phyloP scores from a whole-genome alignment of 2,113 vertebrate genomes.

The Scytalopus superciliaris region DNA sequence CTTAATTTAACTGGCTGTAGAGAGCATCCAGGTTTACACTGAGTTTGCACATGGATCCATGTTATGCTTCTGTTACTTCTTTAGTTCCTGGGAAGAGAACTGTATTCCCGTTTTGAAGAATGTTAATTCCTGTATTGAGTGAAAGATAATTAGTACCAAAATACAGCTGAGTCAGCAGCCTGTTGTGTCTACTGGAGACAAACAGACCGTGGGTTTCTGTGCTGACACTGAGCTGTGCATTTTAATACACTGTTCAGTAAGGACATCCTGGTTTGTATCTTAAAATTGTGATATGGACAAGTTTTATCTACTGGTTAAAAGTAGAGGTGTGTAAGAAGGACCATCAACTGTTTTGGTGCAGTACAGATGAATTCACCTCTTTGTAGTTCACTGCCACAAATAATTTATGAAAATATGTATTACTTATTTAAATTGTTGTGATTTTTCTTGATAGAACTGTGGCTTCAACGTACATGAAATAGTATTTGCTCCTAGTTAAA shows the following conservation, averaged over 20 bases:
- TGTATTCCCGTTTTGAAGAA: not conserved
- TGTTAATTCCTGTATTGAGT: not conserved
- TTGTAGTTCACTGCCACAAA: not conserved
- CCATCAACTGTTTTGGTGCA: too few relatives aligned
- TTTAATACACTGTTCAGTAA: not conserved
- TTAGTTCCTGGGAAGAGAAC: not conserved
- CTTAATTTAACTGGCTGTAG: too few relatives aligned
- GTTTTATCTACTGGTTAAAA: not conserved
- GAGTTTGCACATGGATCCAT: not conserved
- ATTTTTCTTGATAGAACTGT: not conserved
- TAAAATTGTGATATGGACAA: fast-evolving
- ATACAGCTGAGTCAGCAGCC: not conserved
- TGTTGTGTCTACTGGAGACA: not conserved
- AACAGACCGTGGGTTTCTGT: not conserved
- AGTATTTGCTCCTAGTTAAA: not conserved
- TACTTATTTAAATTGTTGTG: not conserved
- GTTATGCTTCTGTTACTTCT: not conserved
- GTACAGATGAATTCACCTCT: not conserved
- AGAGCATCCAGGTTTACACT: too few relatives aligned
- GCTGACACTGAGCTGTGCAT: not conserved
- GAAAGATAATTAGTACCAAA: not conserved
- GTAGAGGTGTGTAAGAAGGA: not conserved
- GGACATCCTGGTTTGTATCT: not conserved
- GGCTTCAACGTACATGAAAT: not conserved
- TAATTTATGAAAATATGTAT: not conserved